Percentiles rank a stretch among this genome's conserved stretches.
Conservation (phyloP, 1,140 invertebrate species). For the Branchinecta lynchi region DNA sequence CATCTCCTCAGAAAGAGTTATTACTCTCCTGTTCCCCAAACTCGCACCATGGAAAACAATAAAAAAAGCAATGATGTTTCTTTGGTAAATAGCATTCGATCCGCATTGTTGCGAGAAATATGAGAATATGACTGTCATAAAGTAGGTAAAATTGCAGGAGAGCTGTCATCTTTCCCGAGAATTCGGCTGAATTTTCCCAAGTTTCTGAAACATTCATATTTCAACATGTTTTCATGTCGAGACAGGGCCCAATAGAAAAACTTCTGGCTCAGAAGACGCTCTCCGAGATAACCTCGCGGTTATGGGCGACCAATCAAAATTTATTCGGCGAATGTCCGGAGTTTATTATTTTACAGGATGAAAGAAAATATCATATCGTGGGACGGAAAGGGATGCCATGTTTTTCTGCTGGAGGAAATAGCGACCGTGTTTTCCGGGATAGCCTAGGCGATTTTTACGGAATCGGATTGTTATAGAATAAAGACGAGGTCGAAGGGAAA, state of each 20-base stretch:
- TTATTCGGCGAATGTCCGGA: background rate
- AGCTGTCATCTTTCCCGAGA: conserved; percentile 3
- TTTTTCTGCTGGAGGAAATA: too few species aligned
- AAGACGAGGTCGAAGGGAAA: too few species aligned
- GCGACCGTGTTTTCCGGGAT: too few species aligned
- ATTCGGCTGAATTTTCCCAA: conserved; percentile 4
- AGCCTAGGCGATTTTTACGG: too few species aligned
- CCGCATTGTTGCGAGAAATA: conserved; percentile 7
- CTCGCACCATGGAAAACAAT: background rate
- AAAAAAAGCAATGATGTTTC: background rate
- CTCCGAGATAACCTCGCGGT: background rate
- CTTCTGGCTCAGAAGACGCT: background rate
- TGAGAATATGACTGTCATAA: background rate
- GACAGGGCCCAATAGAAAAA: background rate
- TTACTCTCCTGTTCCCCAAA: background rate
- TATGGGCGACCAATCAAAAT: background rate
- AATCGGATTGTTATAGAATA: too few species aligned
- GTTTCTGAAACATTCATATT: conserved; percentile 3
- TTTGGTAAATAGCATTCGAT: background rate
- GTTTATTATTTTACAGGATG: too few species aligned
- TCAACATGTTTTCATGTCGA: background rate
- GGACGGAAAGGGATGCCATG: too few species aligned
- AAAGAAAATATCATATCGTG: too few species aligned
- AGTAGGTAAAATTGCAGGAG: conserved; percentile 2
- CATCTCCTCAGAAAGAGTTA: too few species aligned